Evolutionary conservation across 92 coral and sea anemone genomes (phyloP).

Genomic region (Bergia puertoricense): DNA sequence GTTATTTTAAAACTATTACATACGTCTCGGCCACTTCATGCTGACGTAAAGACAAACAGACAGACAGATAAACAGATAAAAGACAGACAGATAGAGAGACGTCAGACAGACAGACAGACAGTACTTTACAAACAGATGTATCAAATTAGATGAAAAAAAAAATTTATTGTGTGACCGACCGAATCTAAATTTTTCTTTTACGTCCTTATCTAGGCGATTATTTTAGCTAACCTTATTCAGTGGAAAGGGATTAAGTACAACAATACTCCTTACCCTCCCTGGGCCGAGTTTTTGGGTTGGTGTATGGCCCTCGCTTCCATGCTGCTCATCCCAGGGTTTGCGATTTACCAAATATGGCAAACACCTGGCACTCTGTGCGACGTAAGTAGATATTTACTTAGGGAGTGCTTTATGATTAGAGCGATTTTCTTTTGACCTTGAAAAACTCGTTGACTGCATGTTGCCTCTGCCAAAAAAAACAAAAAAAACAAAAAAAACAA

Average conservation of each 20-base stretch:
- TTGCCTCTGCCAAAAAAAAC: too few relatives aligned
- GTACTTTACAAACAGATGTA: background rate
- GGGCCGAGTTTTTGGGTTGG: constrained; percentile 91
- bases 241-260: constrained; percentile 75
- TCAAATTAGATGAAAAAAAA: too few relatives aligned
- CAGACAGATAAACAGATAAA: too few relatives aligned
- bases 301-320: constrained; percentile 60
- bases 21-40: too few relatives aligned
- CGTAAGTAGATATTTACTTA: constrained; percentile 34
- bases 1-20: too few relatives aligned
- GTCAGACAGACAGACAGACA: too few relatives aligned
- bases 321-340: constrained; percentile 68
- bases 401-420: too few relatives aligned
- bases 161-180: background rate
- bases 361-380: constrained; percentile 64
- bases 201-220: constrained; percentile 47
- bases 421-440: too few relatives aligned
- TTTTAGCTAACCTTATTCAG: constrained; percentile 69
- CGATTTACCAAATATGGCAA: constrained; percentile 69
- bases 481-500: too few relatives aligned
- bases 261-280: constrained; percentile 66
- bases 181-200: background rate
- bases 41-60: too few relatives aligned
- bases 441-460: too few relatives aligned
- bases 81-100: too few relatives aligned